phyloP scores from a whole-genome alignment of 2,888 invertebrate species.

The Limenitis camilla region DNA sequence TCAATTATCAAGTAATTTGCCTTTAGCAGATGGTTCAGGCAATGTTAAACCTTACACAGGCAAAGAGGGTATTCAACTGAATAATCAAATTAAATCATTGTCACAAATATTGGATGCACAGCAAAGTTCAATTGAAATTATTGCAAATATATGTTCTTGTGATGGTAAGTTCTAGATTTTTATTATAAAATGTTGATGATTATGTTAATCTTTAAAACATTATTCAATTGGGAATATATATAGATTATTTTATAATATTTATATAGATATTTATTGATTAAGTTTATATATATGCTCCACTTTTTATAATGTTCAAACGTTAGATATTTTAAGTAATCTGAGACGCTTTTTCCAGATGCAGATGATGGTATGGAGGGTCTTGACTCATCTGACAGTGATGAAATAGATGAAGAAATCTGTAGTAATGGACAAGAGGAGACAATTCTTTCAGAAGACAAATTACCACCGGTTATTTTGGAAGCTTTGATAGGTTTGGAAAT shows the following conservation, averaged over 20 bases:
- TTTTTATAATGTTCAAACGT: too few relatives aligned
- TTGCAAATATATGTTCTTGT: constrained; percentile 80
- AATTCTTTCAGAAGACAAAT: constrained; percentile 57
- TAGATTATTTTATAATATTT: too few relatives aligned
- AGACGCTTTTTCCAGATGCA: constrained; percentile 30
- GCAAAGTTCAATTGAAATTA: constrained; percentile 79
- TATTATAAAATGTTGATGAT: too few relatives aligned
- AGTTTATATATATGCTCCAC: too few relatives aligned
- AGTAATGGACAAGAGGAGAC: constrained; percentile 53
- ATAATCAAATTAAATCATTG: constrained; percentile 64
- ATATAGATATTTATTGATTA: too few relatives aligned
- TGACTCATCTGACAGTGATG: constrained; percentile 51
- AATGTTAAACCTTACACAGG: constrained; percentile 47
- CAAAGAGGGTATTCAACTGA: constrained; percentile 54
- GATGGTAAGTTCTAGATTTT: constrained; percentile 61
- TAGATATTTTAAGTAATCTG: too few relatives aligned
- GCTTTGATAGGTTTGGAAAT: constrained; percentile 74
- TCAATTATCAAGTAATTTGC: constrained; percentile 64
- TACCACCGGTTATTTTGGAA: constrained; percentile 76
- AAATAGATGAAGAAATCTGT: constrained; percentile 52
- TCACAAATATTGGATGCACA: constrained; percentile 78
- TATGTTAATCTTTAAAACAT: too few relatives aligned
- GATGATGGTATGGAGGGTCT: constrained; percentile 43
- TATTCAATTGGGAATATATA: too few relatives aligned
- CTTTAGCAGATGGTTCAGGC: constrained; percentile 46